Base-by-base conservation (phyloP, 1,140 invertebrate species). In the Drosophila equinoxialis region DNA sequence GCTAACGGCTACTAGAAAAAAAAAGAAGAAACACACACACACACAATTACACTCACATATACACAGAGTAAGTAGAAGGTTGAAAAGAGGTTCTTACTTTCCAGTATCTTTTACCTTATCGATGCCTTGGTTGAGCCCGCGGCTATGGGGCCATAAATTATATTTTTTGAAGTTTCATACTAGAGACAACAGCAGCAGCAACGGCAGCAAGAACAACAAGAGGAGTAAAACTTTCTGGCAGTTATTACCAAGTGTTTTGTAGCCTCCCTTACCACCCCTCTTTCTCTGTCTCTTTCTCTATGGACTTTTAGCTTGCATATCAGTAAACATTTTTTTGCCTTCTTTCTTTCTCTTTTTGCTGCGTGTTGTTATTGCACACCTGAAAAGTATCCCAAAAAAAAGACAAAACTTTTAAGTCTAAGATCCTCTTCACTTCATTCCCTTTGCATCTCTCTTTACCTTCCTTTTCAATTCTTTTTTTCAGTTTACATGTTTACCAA, bases 211-310 rank as follows among this genome's bases (percentile, higher is more conserved):
- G 54, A 55, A 68, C 59, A 76, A 45, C 41, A 57, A 59, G 45
- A 54, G 57, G 68, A 67, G 63, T 68, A 77, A 84, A 87, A 87
- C 73, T 87, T 87, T 87, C 65, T 87, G 84, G 84, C 84, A 87
- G 84, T 89, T 87, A 87, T 87, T 87, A 87, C 84, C 85, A 89
- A 87, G 85, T 87, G 84, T 87, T 87, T 87, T 87, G 84, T 89
- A 80, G 71, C 70, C 10, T 37, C 60, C 13, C 23, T 35, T 26
- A 6, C 3, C 45, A 17, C 3, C 23, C 3, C 7, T 35, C 35
- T 71, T 23, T 35, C 35, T 71, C 35, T 23, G 2, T 30, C 6
- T 30, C 7, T 35, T 23, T 68, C 35, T 11, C 20, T 59, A 5
- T 58, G 37, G 30, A 59, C 39, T 74, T 33, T 41, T 30, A 42